Conservation (phyloP, 2,113 vertebrate species). For the Daphoenositta chrysoptera region DNA sequence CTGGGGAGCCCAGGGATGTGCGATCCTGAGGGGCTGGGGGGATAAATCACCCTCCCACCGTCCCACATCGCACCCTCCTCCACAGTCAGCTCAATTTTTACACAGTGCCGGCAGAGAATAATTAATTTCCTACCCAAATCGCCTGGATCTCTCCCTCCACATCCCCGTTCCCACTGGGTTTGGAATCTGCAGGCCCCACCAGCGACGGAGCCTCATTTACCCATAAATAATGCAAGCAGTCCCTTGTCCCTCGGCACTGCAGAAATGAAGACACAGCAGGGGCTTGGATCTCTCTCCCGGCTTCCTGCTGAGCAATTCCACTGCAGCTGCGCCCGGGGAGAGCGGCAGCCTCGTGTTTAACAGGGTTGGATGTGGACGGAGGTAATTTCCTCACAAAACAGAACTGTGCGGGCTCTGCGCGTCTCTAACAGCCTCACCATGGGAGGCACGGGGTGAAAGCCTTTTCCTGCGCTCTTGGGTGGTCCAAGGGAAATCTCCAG, state of each 20-base stretch:
- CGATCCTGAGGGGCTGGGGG: neutral
- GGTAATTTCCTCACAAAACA: neutral
- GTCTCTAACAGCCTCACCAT: accelerated
- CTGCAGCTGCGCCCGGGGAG: neutral
- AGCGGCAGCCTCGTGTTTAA: neutral
- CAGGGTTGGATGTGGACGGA: neutral
- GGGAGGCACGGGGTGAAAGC: neutral
- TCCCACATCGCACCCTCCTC: neutral
- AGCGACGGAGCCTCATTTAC: neutral
- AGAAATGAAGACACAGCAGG: neutral
- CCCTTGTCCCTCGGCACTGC: neutral
- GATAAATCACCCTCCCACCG: neutral
- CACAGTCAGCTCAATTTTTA: accelerated
- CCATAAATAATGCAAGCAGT: neutral
- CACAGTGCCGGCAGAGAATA: neutral
- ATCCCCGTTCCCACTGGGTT: neutral
- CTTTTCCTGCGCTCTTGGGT: neutral
- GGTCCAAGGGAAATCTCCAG: neutral
- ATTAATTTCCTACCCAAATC: accelerated
- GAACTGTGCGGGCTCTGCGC: neutral
- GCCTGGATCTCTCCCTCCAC: neutral
- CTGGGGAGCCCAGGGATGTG: neutral
- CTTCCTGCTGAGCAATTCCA: neutral
- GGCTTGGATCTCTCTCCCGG: neutral
- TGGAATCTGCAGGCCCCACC: neutral